Evolutionary conservation across 2,888 invertebrate species (phyloP), one percentile per base, ranked within the genome.

Genomic region (Bombylius discolor): DNA sequence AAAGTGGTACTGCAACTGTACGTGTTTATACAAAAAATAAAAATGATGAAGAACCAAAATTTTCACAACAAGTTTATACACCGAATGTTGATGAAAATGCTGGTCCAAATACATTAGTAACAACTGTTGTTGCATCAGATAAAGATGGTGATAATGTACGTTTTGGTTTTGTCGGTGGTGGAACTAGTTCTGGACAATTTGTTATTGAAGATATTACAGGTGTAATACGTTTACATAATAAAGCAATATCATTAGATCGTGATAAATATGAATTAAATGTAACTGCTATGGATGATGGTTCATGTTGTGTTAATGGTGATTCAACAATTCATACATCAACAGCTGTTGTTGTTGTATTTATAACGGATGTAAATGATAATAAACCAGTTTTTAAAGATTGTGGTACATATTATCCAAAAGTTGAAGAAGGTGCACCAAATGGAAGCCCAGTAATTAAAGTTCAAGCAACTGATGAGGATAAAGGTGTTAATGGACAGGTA

Each of bases 191-290:
- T 0, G 94, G 93, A 0, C 93, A 94, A 70, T 95, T 94, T 71
- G 92, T 92, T 23, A 95, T 94, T 62, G 94, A 95, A 76, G 92
- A 94, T 73, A 92, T 93, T 61, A 95, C 94, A 50, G 94, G 93
- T 64, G 94, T 94, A 39, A 95, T 94, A 64, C 85, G 94, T 59
- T 76, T 95, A 54, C 91, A 91, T 67, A 87, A 84, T 64, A 89
- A 91, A 68, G 83, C 86, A 6, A 94, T 94, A 62, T 83, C 88
- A 0, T 75, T 95, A 62, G 94, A 94, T 69, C 81, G 90, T 61
- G 94, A 95, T 70, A 95, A 95, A 71, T 97, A 97, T 70, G 93
- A 93, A 70, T 75, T 99, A 57, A 98, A 97, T 70, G 95, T 99
- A 9, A 95, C 96, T 0, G 98, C 98, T 4, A 84, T 91, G 78